A percentile compares a stretch with the other conserved stretches of the same genome.
Evolutionary conservation across 2,113 vertebrate species (phyloP).

Genomic region (Conger conger): DNA sequence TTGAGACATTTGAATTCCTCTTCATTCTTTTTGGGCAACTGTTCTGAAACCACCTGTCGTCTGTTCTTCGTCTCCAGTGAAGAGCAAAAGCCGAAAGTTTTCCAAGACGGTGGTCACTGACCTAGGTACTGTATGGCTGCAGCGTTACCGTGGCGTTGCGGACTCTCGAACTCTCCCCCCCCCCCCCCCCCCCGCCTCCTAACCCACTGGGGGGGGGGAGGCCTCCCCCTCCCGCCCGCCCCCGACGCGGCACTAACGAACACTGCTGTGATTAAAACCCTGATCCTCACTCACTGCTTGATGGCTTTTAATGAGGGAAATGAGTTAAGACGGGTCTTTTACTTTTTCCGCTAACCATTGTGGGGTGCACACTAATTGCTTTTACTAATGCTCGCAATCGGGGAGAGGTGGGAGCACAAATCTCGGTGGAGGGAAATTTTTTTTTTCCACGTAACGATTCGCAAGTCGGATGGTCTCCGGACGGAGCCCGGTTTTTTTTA

Average conservation of each 20-base stretch:
- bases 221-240: conserved; percentile 35
- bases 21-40: not conserved
- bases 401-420: not conserved
- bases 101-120: conserved; percentile 89
- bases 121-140: conserved; percentile 73
- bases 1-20: not conserved
- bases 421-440: not conserved
- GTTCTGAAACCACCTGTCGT: conserved; percentile 22
- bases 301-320: conserved; percentile 40
- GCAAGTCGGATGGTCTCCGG: not conserved
- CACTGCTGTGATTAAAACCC: conserved; percentile 43
- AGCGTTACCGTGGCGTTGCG: conserved; percentile 22
- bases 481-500: not conserved
- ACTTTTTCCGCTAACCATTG: conserved; percentile 46
- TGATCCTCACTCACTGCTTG: conserved; percentile 32
- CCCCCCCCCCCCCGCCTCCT: conserved; percentile 30
- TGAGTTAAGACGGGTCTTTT: conserved; percentile 21
- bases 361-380: conserved; percentile 9
- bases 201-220: conserved; percentile 16
- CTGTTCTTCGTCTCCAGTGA: conserved; percentile 85
- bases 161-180: conserved; percentile 9
- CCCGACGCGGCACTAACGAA: conserved; percentile 21
- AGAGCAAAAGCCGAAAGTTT: conserved; percentile 94
- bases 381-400: not conserved
- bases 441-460: not conserved